These are phyloP conservation scores for Vulpes vulpes DNA, from an alignment of 2,113 vertebrate genomes.

Conservation along the genomic window DNA sequence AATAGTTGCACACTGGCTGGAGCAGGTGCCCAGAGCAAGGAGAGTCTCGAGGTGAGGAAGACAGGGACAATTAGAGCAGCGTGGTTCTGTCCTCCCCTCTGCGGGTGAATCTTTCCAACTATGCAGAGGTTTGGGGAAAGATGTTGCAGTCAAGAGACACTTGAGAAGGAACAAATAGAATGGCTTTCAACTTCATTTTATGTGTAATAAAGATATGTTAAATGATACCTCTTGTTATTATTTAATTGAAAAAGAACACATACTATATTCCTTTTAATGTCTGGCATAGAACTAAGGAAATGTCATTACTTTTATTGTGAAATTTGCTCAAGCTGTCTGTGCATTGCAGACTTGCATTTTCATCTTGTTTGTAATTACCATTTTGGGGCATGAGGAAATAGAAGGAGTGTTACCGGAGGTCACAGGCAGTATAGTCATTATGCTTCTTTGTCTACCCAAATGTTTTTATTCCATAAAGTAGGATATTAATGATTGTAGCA, in stretches of 20 bases:
- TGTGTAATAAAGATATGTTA: neutral
- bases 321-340: neutral
- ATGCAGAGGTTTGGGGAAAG: neutral
- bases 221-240: neutral
- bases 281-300: neutral
- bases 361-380: neutral
- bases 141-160: neutral
- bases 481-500: neutral
- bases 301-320: constrained; percentile 35
- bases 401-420: neutral
- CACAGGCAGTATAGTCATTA: neutral
- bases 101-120: neutral
- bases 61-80: neutral
- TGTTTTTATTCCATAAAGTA: constrained; percentile 21
- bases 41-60: neutral
- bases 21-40: neutral
- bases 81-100: neutral
- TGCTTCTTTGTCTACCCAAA: neutral
- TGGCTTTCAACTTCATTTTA: neutral
- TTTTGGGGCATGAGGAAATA: neutral
- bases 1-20: neutral
- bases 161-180: neutral
- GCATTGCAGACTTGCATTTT: neutral
- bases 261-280: neutral
- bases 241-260: neutral